A percentile compares a stretch with the other conserved stretches of the same genome.
These are phyloP conservation scores for Bactericera cockerelli DNA, from an alignment of 1,140 invertebrate species.

Conservation along the genomic window DNA sequence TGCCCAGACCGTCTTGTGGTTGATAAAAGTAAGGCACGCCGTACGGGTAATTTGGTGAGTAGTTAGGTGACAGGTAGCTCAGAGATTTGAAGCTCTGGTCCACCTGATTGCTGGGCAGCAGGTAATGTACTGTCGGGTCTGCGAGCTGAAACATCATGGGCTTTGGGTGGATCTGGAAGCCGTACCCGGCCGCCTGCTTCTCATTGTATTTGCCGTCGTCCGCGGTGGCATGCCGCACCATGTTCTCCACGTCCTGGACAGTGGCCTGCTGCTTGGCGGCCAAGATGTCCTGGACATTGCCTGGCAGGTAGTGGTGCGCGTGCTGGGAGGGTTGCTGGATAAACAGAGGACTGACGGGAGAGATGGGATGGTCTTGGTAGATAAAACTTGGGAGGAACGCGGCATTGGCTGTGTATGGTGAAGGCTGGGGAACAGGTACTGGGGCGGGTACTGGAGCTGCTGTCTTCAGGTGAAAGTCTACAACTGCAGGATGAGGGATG, in stretches of 20 bases:
- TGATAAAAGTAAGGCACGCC: background rate
- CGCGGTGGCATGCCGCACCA: background rate
- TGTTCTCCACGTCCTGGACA: background rate
- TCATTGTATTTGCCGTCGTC: background rate
- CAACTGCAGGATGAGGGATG: background rate
- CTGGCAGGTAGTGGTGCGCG: background rate
- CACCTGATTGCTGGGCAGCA: background rate
- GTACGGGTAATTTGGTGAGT: background rate
- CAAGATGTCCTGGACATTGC: background rate
- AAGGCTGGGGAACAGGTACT: background rate
- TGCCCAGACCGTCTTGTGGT: background rate
- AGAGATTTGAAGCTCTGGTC: background rate
- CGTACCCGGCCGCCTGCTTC: background rate
- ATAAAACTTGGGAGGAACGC: background rate
- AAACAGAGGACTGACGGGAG: background rate
- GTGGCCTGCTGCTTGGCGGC: background rate
- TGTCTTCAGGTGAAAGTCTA: background rate
- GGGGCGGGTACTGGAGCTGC: background rate
- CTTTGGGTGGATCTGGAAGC: background rate
- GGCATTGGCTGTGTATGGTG: background rate
- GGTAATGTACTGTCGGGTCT: background rate
- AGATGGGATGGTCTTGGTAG: slow-evolving; percentile 2
- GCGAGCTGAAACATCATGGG: slow-evolving; percentile 4
- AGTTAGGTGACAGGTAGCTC: background rate
- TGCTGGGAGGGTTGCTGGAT: slow-evolving; percentile 3